phyloP scores from a whole-genome alignment of 2,113 vertebrate species.

The Prietella phreatophila region DNA sequence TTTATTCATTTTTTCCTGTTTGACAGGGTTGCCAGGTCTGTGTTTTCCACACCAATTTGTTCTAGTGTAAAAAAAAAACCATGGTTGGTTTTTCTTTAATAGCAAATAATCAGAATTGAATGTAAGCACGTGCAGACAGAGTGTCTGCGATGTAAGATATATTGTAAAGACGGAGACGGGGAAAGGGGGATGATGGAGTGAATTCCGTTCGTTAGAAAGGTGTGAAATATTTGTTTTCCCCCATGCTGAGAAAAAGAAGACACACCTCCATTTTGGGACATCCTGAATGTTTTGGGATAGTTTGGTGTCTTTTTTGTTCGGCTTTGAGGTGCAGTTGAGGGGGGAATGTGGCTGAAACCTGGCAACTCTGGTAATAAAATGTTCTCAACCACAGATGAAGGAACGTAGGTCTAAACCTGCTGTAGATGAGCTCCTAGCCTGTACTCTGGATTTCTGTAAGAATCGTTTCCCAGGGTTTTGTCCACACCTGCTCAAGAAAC shows the following conservation, averaged over 20 bases:
- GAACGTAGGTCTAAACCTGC: not conserved
- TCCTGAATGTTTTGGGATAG: not conserved
- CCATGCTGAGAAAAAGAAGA: not conserved
- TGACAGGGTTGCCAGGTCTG: not conserved
- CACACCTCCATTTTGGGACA: not conserved
- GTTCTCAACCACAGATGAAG: not conserved
- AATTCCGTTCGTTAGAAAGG: not conserved
- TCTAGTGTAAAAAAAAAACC: not conserved
- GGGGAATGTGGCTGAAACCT: not conserved
- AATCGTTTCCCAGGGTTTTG: not conserved
- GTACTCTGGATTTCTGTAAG: not conserved
- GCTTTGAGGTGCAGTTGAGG: too few relatives aligned
- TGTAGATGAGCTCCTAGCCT: not conserved
- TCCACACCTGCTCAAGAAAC: not conserved
- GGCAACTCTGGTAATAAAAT: not conserved
- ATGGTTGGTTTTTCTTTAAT: not conserved
- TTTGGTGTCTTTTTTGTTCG: not conserved
- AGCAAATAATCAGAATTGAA: not conserved
- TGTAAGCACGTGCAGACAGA: too few relatives aligned
- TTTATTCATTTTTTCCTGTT: not conserved
- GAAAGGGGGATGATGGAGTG: not conserved
- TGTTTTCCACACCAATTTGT: not conserved
- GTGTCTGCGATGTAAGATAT: not conserved
- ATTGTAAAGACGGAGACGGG: not conserved
- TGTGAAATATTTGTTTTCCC: not conserved